Evolutionary conservation across 2,888 invertebrate species (phyloP), one percentile per base, ranked within the genome.

Genomic region (Amphipyra berbera): DNA sequence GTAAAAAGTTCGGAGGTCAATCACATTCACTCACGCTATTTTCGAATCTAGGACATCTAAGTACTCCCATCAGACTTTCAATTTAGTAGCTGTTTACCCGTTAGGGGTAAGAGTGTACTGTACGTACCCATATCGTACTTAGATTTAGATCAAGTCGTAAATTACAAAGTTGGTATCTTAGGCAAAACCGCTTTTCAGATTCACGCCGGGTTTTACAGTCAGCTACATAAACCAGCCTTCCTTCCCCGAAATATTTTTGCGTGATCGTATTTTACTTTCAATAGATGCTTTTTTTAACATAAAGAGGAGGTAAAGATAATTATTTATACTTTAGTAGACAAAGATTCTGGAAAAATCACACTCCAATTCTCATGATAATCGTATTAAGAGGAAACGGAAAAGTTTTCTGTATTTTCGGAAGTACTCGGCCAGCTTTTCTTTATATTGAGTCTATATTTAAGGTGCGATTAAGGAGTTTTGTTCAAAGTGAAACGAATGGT

Each of bases 141-240:
- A 38, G 61, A 68, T 71, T 52, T 58, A 47, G 44, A 74, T 60
- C 27, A 45, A 49, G 59, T 63, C 63, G 40, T 68, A 53, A 63
- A 74, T 74, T 60, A 59, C 55, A 27, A 53, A 74, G 63, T 68
- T 68, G 40, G 55, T 57, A 68, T 63, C 55, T 60, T 44, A 63
- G 53, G 52, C 15, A 40, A 59, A 56, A 60, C 56, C 35, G 48
- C n/a, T 59, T 49, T 63, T 59, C 44, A 55, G 45, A 48, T 54
- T 57, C 40, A 42, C 44, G 42, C n/a, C 46, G 9, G 49, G 46
- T 54, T 68, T 52, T 61, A 37, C 6, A 21, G 33, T 14, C 35
- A 35, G 30, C 33, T 35, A 35, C 21, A 27, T 4, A 56, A 42
- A 44, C 44, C 3, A 10, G 44, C 14, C 21, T 37, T 37, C 27